Base-by-base conservation (phyloP, 2,888 invertebrate genomes). In the Prosopocoilus inquinatus region DNA sequence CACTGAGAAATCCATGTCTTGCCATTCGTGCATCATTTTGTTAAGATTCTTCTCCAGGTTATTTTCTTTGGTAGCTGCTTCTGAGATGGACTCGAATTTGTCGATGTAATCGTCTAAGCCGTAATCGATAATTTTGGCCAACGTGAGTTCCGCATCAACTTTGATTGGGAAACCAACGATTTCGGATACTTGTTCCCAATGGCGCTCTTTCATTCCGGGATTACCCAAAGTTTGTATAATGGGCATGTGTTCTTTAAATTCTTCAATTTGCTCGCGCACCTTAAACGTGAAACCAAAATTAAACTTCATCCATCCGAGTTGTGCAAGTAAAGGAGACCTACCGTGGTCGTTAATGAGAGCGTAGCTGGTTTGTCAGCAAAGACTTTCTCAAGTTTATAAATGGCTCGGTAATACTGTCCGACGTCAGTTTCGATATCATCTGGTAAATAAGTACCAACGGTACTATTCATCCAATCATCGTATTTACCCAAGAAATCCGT, bases 131-230 rank as follows among this genome's bases (percentile, higher is more conserved):
- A 96, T 88, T 77, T 92, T 92, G 50, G 86, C 89, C 33, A 97
- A 79, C 0, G 93, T 91, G 61, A 93, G 80, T 28, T 88, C 88
- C 0, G 89, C 86, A 56, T 94, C 91, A 0, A 94, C 89, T 58
- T 88, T 84, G 39, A 97, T 90, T 0, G 94, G 93, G 75, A 94
- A 95, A 0, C 96, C 96, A 64, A 96, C 91, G 58, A 96, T 91
- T 70, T 96, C 96, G 0, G 96, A 95, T 3, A 97, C 88, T 77
- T 89, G 89, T 70, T 94, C 94, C 96, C 96, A 96, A 75, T 96
- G 96, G 0, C 94, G 84, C 1, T 80, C 83, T 70, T 93, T 92
- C 87, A 97, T 87, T 50, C 95, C 96, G 0, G 96, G 96, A 80
- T 97, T 97, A 44, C 96, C 96, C 13, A 97, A 78, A 0, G 95